Evolutionary conservation across 1,140 invertebrate species (phyloP), one percentile per base, ranked within the genome.

Genomic region (Acromyrmex heyeri): DNA sequence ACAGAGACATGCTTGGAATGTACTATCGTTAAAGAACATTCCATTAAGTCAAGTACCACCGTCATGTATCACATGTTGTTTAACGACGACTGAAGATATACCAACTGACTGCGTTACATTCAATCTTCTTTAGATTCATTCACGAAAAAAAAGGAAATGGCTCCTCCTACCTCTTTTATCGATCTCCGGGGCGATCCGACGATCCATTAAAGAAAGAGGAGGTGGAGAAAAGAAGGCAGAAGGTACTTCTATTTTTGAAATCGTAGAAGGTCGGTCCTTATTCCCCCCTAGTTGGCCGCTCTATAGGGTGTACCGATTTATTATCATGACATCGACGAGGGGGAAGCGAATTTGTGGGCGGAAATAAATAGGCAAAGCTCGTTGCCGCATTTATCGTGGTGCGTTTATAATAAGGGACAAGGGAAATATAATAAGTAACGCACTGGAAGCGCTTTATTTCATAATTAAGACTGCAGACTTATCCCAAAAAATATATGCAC

Each of bases 161-260:
- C n/a, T 10, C 14, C 55, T 38, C 34, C 12, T 72, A 62, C 8
- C 53, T 38, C 12, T 59, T 59, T 48, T 16, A 16, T 75, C 72
- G 30, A 73, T n/a, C 27, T 73, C 30, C 2, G 5, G 30, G 18
- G 57, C 30, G 55, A 75, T 59, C 53, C 70, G 18, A 73, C n/a
- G 30, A 75, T 59, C 53, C 70, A 73, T 73, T 75, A 21, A 44
- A 59, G 55, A 44, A 18, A 18, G 3, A 38, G 10, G 8, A n/a
- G 14, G 4, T 10, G 14, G 0, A 8, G 6, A 24, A 16, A n/a
- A 34, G 3, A 72, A n/a, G 38, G 30, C 2, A 21, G 27, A 59
- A 59, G 30, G 30, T 16, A 59, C n/a, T 75, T 75, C n/a, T 61
- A 75, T 59, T 75, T 75, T 75, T 61, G 21, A 75, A 34, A 75